These are phyloP conservation scores for Enteromius unitaeniatus DNA, from an alignment of 2,797 vertebrate genomes.

Conservation along the genomic window DNA sequence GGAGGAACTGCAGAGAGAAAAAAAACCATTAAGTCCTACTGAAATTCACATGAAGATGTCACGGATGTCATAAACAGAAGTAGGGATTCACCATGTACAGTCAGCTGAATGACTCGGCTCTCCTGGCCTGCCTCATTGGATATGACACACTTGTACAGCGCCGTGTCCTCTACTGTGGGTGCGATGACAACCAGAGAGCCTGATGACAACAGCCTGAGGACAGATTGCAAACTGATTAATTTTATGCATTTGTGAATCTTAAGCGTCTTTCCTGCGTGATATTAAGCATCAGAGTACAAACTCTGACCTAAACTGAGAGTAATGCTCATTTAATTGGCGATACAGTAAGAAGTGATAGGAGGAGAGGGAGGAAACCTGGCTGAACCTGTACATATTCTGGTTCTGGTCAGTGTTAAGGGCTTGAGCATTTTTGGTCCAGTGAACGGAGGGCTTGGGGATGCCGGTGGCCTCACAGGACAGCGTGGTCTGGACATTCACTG, in stretches of 20 bases:
- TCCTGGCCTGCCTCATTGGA: constrained; percentile 90
- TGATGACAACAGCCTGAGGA: constrained; percentile 88
- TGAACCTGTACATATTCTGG: constrained; percentile 95
- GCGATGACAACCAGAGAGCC: constrained; percentile 94
- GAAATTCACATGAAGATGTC: background rate
- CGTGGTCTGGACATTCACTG: constrained; percentile 90
- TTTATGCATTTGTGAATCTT: background rate
- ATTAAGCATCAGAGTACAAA: background rate
- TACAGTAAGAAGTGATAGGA: constrained; percentile 52
- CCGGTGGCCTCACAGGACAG: constrained; percentile 91
- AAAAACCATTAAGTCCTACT: background rate
- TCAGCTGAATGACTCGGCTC: constrained; percentile 82
- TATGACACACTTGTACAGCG: constrained; percentile 86
- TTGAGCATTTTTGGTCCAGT: constrained; percentile 88
- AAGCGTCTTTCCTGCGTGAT: background rate
- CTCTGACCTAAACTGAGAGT: background rate
- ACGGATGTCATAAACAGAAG: background rate
- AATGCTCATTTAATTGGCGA: constrained; percentile 11
- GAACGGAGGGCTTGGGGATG: constrained; percentile 88
- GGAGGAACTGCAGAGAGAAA: constrained; percentile 84
- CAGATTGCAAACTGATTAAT: constrained; percentile 15
- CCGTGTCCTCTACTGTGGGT: constrained; percentile 92
- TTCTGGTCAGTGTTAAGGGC: constrained; percentile 89
- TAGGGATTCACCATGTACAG: constrained; percentile 85
- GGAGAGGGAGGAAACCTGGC: constrained; percentile 72